Base-by-base conservation (phyloP, 1,140 invertebrate species). In the Elymnias hypermnestra region DNA sequence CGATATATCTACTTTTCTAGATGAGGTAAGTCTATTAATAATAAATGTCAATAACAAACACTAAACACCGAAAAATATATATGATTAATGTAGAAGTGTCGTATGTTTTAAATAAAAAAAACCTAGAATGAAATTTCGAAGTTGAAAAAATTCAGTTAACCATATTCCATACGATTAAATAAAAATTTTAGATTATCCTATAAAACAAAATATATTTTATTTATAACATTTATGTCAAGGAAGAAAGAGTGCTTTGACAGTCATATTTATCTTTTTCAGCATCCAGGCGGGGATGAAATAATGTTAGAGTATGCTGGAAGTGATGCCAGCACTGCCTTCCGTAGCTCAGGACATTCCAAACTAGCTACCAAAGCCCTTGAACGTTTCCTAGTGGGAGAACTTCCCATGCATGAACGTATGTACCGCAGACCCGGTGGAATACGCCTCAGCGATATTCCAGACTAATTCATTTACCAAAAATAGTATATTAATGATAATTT, bases 241-340 rank as follows among this genome's bases (percentile, higher is more conserved):
- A n/a, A n/a, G n/a, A n/a, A n/a, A n/a, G n/a, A n/a, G n/a, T n/a
- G n/a, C n/a, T n/a, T n/a, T n/a, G n/a, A n/a, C n/a, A n/a, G n/a
- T n/a, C n/a, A n/a, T n/a, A 18, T 28, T 31, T 31, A 51, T 57
- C 63, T 58, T 49, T 71, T 71, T 6, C 70, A 93, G 87, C 96
- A 97, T 86, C 95, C 95, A 0, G 96, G 95, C 17, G 95, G 95
- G 2, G 87, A 89, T 1, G 95, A 97, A 15, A 88, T 97, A 0
- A 88, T 97, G 22, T 63, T 96, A 51, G 95, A 97, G 61, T 90
- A 96, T 68, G 95, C 94, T 0, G 96, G 96, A 1, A 87, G 92
- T 3, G 96, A 98, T 74, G 95, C 94, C 0, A 96, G 94, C 1
- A 83, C 94, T 0, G 92, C 95, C 0, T 97, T 97, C 77, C 86